phyloP scores from a whole-genome alignment of 2,113 vertebrate genomes.

The Macrotis lagotis region DNA sequence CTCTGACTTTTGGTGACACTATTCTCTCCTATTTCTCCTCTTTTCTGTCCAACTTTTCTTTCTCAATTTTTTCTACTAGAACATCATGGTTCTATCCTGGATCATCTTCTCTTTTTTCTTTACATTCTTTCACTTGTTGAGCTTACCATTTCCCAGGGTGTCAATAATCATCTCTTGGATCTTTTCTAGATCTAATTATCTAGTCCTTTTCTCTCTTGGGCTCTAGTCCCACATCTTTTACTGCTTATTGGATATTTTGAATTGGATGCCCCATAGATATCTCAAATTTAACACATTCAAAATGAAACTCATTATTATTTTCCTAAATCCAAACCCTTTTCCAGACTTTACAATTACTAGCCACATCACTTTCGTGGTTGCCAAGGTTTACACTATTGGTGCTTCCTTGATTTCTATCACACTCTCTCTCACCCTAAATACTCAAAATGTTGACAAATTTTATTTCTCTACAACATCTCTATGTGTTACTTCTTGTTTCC shows the following conservation, averaged over 20 bases:
- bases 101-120: neutral
- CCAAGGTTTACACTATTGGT: neutral
- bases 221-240: neutral
- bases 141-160: neutral
- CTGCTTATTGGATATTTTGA: neutral
- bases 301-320: neutral
- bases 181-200: neutral
- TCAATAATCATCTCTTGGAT: neutral
- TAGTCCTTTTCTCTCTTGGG: neutral
- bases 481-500: neutral
- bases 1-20: neutral
- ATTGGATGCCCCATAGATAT: neutral
- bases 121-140: neutral
- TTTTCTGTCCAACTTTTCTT: neutral
- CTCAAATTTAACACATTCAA: neutral
- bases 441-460: neutral
- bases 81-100: neutral
- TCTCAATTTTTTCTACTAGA: neutral
- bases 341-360: neutral
- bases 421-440: neutral
- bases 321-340: neutral
- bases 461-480: neutral
- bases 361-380: neutral
- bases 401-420: neutral
- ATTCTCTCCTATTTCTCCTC: neutral